Conservation (phyloP, 2,113 vertebrate genomes). For the Girardinichthys multiradiatus region DNA sequence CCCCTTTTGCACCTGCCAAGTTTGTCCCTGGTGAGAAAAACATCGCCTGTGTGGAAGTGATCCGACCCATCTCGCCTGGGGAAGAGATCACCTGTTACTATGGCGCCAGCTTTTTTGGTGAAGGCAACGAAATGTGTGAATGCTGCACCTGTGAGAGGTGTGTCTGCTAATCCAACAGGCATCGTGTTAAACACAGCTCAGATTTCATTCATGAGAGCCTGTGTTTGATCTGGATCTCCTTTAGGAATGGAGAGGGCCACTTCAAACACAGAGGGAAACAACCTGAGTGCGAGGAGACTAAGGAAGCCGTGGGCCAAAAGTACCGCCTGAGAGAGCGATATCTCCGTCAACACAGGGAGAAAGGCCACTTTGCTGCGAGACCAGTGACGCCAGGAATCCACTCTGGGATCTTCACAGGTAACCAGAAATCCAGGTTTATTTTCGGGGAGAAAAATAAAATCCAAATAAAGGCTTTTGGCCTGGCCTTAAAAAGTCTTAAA, state of each 20-base stretch:
- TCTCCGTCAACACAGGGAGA: constrained; percentile 83
- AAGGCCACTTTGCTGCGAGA: constrained; percentile 59
- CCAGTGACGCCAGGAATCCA: constrained; percentile 63
- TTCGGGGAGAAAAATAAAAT: no score
- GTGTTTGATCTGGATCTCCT: neutral
- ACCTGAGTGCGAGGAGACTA: constrained; percentile 69
- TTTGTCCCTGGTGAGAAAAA: constrained; percentile 89
- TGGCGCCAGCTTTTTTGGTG: constrained; percentile 92
- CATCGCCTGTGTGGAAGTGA: constrained; percentile 88
- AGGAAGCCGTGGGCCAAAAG: constrained; percentile 79
- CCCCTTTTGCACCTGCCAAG: constrained; percentile 63
- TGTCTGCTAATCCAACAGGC: constrained; percentile 35
- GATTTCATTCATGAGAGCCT: neutral
- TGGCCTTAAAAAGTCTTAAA: no score
- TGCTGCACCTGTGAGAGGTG: constrained; percentile 94
- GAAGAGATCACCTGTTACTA: constrained; percentile 96
- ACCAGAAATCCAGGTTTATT: no score
- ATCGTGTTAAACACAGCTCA: neutral
- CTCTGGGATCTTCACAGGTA: constrained; percentile 73
- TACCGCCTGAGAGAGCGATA: constrained; percentile 89
- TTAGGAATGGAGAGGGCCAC: constrained; percentile 88
- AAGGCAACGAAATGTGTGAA: constrained; percentile 93
- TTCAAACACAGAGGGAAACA: constrained; percentile 80
- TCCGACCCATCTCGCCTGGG: constrained; percentile 89
- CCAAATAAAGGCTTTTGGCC: no score